phyloP scores from a whole-genome alignment of 2,888 invertebrate species.

The Chloromyia formosa region DNA sequence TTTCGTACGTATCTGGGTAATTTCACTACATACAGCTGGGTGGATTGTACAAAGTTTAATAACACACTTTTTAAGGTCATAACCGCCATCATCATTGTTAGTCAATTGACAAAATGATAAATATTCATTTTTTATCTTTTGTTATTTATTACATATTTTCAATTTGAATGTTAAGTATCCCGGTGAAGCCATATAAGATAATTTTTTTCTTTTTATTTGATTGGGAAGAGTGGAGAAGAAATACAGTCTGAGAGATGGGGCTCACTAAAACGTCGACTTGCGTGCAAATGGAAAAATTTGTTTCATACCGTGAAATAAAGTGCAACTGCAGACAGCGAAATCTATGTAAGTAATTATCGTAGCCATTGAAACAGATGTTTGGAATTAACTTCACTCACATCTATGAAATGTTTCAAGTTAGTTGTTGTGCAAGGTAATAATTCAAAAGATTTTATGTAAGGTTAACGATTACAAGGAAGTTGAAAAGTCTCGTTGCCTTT shows the following conservation, averaged over 20 bases:
- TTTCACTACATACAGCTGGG: too few relatives aligned
- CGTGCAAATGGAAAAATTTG: background rate
- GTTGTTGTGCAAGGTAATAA: conserved; percentile 6
- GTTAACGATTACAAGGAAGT: background rate
- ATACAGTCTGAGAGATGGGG: background rate
- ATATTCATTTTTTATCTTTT: background rate
- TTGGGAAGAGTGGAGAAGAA: background rate
- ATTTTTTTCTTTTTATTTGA: background rate
- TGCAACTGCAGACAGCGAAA: background rate
- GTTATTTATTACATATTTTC: background rate
- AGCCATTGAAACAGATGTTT: background rate
- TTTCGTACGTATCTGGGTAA: too few relatives aligned
- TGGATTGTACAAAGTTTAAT: background rate
- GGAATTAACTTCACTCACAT: background rate
- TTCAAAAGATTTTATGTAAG: background rate
- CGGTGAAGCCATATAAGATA: background rate
- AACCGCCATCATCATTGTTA: background rate
- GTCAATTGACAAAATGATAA: background rate
- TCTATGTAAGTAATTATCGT: background rate
- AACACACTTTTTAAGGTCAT: conserved; percentile 28
- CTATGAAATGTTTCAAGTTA: background rate
- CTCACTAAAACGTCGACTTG: background rate
- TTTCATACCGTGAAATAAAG: conserved; percentile 1
- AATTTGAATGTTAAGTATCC: conserved; percentile 1
- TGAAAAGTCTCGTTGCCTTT: background rate